Conservation (phyloP, 2,797 vertebrate genomes). For the Hapalemur alaotrensis region DNA sequence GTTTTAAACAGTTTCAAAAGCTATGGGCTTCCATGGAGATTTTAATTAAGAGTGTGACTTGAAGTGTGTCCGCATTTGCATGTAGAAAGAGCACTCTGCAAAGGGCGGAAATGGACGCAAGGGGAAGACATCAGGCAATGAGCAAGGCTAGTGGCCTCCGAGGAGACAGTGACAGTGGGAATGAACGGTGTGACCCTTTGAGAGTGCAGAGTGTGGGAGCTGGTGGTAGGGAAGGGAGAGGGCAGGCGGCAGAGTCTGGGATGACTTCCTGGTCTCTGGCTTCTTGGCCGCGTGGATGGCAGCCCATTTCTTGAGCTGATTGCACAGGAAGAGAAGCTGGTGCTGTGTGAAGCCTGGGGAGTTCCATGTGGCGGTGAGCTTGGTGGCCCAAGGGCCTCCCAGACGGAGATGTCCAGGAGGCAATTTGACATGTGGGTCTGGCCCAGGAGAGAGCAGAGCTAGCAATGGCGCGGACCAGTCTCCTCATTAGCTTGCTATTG, state of each 20-base stretch:
- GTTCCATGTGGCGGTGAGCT: not conserved
- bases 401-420: not conserved
- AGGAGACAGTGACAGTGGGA: not conserved
- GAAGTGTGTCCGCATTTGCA: not conserved
- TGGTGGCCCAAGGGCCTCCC: not conserved
- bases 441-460: not conserved
- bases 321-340: not conserved
- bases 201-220: not conserved
- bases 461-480: not conserved
- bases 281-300: not conserved
- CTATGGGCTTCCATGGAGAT: not conserved
- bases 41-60: not conserved
- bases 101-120: not conserved
- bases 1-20: not conserved
- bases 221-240: not conserved
- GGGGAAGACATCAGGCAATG: not conserved
- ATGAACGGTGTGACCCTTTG: not conserved
- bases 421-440: not conserved
- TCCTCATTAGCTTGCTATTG: not conserved
- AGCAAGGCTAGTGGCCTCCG: rapidly evolving
- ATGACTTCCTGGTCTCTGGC: not conserved
- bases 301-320: not conserved
- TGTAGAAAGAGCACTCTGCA: not conserved
- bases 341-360: not conserved
- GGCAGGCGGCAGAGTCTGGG: not conserved